Evolutionary conservation across 2,888 invertebrate species (phyloP).

Genomic region (Nomada ferruginata): DNA sequence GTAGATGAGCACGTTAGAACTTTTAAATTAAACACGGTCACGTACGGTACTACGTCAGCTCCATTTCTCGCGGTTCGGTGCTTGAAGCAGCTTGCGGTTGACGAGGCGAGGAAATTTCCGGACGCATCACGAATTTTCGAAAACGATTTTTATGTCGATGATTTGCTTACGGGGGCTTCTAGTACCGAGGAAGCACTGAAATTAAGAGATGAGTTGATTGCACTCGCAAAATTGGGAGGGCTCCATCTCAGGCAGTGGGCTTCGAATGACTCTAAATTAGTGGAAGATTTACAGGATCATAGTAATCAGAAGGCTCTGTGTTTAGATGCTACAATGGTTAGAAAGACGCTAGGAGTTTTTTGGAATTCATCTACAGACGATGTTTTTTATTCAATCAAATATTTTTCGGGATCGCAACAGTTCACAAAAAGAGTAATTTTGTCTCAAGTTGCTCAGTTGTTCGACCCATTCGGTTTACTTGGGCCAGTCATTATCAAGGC

Average conservation of each 20-base stretch:
- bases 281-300: neutral
- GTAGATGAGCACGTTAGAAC: neutral
- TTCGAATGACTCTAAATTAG: neutral
- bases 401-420: neutral
- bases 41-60: constrained; percentile 4
- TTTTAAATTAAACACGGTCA: neutral
- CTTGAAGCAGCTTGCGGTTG: neutral
- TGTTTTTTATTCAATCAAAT: too few relatives aligned
- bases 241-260: neutral
- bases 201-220: too few relatives aligned
- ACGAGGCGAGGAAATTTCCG: neutral
- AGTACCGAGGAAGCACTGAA: neutral
- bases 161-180: neutral
- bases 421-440: constrained; percentile 31
- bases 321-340: neutral
- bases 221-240: neutral
- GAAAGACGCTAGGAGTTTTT: neutral
- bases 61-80: neutral
- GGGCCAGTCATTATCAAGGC: constrained; percentile 21
- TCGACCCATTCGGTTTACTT: constrained; percentile 30
- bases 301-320: neutral
- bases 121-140: neutral
- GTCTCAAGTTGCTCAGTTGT: constrained; percentile 4
- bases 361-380: neutral
- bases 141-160: constrained; percentile 8